phyloP scores from a whole-genome alignment of 2,797 vertebrate genomes.

The Bryconaethiops microstoma region DNA sequence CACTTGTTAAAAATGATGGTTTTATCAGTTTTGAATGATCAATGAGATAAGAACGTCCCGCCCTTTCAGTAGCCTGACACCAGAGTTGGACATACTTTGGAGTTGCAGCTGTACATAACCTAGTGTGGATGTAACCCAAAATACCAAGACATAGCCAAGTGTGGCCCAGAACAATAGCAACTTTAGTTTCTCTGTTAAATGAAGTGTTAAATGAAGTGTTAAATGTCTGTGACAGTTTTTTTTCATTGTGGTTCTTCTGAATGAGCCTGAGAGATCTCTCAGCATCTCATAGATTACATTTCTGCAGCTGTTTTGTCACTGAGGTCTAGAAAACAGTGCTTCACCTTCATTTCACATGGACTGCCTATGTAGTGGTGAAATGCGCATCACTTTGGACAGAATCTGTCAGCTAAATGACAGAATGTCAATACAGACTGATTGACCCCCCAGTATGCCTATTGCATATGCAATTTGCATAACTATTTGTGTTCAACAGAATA shows the following conservation, averaged over 20 bases:
- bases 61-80: slow-evolving; percentile 13
- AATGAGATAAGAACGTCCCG: slow-evolving; percentile 11
- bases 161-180: background rate
- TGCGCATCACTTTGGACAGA: background rate
- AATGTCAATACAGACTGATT: background rate
- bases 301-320: background rate
- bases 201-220: background rate
- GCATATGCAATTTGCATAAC: background rate
- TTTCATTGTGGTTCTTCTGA: background rate
- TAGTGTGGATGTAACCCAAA: background rate
- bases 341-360: background rate
- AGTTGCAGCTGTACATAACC: background rate
- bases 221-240: background rate
- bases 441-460: background rate
- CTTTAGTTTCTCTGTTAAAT: background rate
- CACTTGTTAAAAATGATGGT: slow-evolving; percentile 24
- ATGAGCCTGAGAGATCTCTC: background rate
- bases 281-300: background rate
- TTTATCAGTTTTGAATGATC: slow-evolving; percentile 23
- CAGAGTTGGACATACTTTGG: background rate
- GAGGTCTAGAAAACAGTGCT: background rate
- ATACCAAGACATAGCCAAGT: background rate
- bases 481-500: background rate
- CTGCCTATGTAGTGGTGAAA: background rate
- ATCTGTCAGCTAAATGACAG: background rate